Percentiles rank a stretch among this genome's conserved stretches.
Conservation (phyloP, 2,888 invertebrate genomes). For the Boloria euphrosyne region DNA sequence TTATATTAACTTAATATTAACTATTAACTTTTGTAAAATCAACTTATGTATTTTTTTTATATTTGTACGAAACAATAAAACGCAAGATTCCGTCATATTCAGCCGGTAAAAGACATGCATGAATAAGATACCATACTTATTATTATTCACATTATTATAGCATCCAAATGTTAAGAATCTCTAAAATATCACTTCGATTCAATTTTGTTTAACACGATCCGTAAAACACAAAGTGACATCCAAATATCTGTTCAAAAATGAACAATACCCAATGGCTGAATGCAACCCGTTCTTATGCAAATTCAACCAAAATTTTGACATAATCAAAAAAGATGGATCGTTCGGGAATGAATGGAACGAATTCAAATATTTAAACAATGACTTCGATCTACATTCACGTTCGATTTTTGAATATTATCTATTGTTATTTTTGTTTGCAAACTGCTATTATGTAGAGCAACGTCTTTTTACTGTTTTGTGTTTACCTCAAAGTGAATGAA, state of each 20-base stretch:
- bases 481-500: no score
- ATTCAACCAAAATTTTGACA: constrained; percentile 67
- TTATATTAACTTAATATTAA: no score
- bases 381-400: constrained; percentile 54
- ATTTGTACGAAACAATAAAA: neutral
- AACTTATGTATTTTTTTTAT: no score
- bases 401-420: constrained; percentile 52
- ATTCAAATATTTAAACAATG: constrained; percentile 61
- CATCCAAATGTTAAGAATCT: constrained; percentile 21
- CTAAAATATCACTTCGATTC: constrained; percentile 33
- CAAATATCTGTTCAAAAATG: constrained; percentile 47
- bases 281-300: constrained; percentile 73
- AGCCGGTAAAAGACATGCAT: neutral
- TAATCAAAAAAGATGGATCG: constrained; percentile 75
- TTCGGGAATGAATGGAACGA: constrained; percentile 62
- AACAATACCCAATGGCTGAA: constrained; percentile 52
- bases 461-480: neutral
- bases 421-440: constrained; percentile 38
- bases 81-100: neutral
- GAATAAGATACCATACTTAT: neutral
- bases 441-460: constrained; percentile 23
- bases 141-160: constrained; percentile 1
- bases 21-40: no score
- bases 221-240: constrained; percentile 51
- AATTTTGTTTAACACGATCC: constrained; percentile 39